phyloP scores from a whole-genome alignment of 2,113 vertebrate species.

The Mesembrinibis cayennensis region DNA sequence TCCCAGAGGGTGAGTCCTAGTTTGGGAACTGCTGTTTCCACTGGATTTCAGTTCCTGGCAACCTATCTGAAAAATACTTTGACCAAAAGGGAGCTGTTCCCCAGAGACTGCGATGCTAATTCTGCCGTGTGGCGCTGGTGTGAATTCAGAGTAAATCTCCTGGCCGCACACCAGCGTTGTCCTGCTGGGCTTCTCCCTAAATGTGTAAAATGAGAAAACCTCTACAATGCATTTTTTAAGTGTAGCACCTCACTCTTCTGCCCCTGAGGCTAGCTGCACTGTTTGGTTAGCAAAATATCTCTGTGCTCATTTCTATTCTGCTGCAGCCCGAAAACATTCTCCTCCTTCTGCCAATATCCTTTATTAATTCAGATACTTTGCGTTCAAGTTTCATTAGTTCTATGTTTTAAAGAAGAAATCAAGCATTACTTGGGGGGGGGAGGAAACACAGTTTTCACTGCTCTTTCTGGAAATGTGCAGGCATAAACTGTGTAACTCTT shows the following conservation, averaged over 20 bases:
- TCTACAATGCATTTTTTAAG: background rate
- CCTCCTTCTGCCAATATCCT: background rate
- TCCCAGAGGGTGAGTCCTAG: slow-evolving; percentile 5
- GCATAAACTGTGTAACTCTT: background rate
- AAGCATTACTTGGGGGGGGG: background rate
- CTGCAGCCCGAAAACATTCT: background rate
- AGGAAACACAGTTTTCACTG: background rate
- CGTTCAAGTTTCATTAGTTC: background rate
- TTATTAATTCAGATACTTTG: background rate
- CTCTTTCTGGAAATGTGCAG: background rate
- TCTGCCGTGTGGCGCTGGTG: background rate
- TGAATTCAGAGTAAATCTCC: background rate
- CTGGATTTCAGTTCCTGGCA: slow-evolving; percentile 26
- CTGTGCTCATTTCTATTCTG: background rate
- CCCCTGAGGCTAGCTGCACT: background rate
- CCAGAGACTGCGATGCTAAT: background rate
- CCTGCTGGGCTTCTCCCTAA: background rate
- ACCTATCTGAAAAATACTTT: slow-evolving; percentile 33
- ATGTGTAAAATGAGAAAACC: background rate
- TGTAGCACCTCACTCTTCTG: background rate
- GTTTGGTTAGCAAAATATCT: background rate
- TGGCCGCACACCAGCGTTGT: background rate
- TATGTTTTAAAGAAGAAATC: background rate
- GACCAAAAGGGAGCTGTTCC: slow-evolving; percentile 16
- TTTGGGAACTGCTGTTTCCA: slow-evolving; percentile 30